Base-by-base conservation (phyloP, 1,140 invertebrate genomes). In the Cheumatopsyche charites region DNA sequence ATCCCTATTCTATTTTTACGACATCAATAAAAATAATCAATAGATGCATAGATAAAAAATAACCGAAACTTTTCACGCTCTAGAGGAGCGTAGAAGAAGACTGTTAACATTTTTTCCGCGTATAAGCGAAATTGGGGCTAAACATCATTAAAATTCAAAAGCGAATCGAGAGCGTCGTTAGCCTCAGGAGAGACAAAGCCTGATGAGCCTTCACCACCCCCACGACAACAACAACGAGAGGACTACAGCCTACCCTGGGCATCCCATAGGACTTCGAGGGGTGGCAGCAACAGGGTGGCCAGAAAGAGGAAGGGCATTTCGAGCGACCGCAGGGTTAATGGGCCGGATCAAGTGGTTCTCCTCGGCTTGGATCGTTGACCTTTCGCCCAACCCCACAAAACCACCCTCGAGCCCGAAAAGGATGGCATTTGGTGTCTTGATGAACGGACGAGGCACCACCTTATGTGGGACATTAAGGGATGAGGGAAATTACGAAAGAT, bases 291-390 rank as follows among this genome's bases (percentile, higher is more conserved):
- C 17, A 23, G 55, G 21, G 19, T 9, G 19, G 21, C 12, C 23
- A 12, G 55, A 19, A 12, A 15, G 43, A 25, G 62, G 42, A 49
- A 21, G 55, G 15, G 66, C n/a, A n/a, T 25, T 13, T 15, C 55
- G 17, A 5, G 66, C 15, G 45, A 68, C 66, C 66, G 49, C 66
- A 68, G 45, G 43, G 66, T 68, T 68, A 68, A 68, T 68, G 66
- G 66, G 66, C 66, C 47, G 66, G 25, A 55, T 68, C 66, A 41
- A 55, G 47, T 68, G 66, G 47, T 55, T 55, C 47, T 68, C 45
- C n/a, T 29, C 23, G 2, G 66, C 21, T 23, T 45, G 42, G 63
- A 45, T 66, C 63, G 63, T 66, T 66, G 63, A 66, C 63, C 63
- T 66, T 66, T 66, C 63, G 63, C 63, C 63, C 7, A 19, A 42